These are phyloP conservation scores for Ostrea denselamellosa DNA, from an alignment of 1,140 invertebrate genomes.

Conservation along the genomic window DNA sequence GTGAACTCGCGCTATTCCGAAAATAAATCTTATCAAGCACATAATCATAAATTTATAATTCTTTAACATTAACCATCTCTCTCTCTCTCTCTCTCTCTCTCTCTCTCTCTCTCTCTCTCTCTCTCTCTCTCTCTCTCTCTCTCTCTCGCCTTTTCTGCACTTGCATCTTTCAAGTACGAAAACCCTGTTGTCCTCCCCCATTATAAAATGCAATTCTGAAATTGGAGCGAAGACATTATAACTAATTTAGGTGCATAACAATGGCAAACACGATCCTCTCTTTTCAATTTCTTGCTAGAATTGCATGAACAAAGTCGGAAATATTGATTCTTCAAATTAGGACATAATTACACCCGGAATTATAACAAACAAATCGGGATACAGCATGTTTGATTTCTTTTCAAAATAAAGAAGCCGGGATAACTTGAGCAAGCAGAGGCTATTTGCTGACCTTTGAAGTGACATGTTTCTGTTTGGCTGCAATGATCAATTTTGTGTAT, in stretches of 20 bases:
- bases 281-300: neutral
- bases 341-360: slow-evolving; percentile 24
- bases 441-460: slow-evolving; percentile 29
- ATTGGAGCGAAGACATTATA: neutral
- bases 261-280: neutral
- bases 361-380: slow-evolving; percentile 31
- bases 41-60: neutral
- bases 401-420: slow-evolving; percentile 1
- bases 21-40: neutral
- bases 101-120: slow-evolving; percentile 23
- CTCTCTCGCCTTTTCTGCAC: neutral
- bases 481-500: slow-evolving; percentile 25
- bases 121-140: slow-evolving; percentile 3
- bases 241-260: neutral
- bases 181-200: neutral
- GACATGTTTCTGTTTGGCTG: slow-evolving; percentile 17
- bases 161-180: neutral
- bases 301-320: neutral
- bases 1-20: neutral
- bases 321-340: slow-evolving; percentile 36
- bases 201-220: neutral
- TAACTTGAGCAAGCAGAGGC: slow-evolving; percentile 14
- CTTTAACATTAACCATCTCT: neutral
- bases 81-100: slow-evolving; percentile 34
- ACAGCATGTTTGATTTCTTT: slow-evolving; percentile 33